Evolutionary conservation across 2,113 vertebrate genomes (phyloP).

Genomic region (Anarhynchus alexandrinus): DNA sequence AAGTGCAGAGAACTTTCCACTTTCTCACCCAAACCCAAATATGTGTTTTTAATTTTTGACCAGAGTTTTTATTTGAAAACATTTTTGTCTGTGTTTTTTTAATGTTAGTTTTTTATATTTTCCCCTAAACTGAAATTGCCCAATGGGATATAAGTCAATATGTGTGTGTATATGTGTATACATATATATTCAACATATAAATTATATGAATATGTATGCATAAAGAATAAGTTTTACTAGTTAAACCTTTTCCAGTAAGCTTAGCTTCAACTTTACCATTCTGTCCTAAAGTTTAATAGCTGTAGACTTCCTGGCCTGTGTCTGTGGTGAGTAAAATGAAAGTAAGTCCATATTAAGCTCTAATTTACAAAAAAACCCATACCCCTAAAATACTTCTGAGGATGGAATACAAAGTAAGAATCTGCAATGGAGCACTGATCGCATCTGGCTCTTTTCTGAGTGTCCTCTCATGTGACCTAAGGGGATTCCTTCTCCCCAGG

Average conservation of each 20-base stretch:
- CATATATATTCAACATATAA: not conserved
- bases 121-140: not conserved
- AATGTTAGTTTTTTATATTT: not conserved
- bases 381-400: not conserved
- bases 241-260: not conserved
- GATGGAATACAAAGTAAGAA: not conserved
- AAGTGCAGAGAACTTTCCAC: not conserved
- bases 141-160: not conserved
- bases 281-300: not conserved
- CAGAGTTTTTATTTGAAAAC: not conserved
- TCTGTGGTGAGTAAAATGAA: not conserved
- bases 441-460: not conserved
- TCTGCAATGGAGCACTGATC: not conserved
- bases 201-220: not conserved
- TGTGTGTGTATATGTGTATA: fast-evolving
- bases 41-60: not conserved
- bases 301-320: not conserved
- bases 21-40: not conserved
- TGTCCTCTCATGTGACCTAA: not conserved
- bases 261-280: not conserved
- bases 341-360: not conserved
- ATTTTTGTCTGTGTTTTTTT: not conserved
- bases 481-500: not conserved
- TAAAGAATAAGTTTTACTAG: not conserved
- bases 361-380: not conserved